Evolutionary conservation across 2,113 vertebrate genomes (phyloP).

Genomic region (Aptenodytes forsteri): DNA sequence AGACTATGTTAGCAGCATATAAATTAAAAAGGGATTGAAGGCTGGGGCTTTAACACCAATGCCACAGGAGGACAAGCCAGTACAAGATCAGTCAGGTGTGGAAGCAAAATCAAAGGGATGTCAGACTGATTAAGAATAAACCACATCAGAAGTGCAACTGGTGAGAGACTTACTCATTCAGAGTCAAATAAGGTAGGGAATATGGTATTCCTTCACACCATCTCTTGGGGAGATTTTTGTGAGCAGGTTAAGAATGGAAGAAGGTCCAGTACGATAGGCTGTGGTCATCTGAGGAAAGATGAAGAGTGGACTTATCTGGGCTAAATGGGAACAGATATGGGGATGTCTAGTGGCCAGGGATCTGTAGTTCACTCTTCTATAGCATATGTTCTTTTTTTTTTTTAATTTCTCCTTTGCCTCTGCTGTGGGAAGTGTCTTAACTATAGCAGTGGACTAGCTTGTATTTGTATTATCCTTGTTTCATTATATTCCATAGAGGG

Average conservation of each 20-base stretch:
- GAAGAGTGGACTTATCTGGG: not conserved
- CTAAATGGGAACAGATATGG: not conserved
- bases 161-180: not conserved
- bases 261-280: not conserved
- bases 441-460: not conserved
- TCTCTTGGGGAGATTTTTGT: not conserved
- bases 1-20: not conserved
- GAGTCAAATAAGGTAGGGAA: not conserved
- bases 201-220: not conserved
- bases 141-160: constrained; percentile 18
- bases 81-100: constrained; percentile 28
- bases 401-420: not conserved
- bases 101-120: constrained; percentile 37
- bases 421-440: not conserved
- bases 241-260: not conserved
- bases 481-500: not conserved
- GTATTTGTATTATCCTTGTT: not conserved
- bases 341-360: not conserved
- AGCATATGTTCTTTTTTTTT: fast-evolving
- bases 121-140: constrained; percentile 26
- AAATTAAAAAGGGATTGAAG: constrained; percentile 21
- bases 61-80: not conserved
- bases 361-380: not conserved
- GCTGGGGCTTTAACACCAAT: not conserved
- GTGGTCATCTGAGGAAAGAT: not conserved